Conservation (phyloP, 2,113 vertebrate genomes). For the Brachyhypopomus gauderio region DNA sequence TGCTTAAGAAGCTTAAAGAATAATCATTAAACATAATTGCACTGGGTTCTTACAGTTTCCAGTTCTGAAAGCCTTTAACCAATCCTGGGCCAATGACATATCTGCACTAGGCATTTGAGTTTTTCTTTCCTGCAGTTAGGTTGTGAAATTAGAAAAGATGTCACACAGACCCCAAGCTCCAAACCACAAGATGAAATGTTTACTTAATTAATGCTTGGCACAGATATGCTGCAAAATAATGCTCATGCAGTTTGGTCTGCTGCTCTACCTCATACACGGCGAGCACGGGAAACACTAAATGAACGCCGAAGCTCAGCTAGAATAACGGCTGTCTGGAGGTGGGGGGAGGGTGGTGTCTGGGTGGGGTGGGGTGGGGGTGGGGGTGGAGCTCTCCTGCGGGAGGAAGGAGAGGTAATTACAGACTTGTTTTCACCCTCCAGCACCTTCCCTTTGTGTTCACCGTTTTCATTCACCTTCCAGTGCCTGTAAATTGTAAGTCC, state of each 20-base stretch:
- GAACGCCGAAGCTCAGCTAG: constrained; percentile 42
- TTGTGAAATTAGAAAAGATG: neutral
- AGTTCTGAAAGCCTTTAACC: too few relatives aligned
- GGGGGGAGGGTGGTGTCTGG: too few relatives aligned
- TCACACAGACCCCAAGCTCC: neutral
- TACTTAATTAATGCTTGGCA: neutral
- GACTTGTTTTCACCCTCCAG: constrained; percentile 49
- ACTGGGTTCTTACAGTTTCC: too few relatives aligned
- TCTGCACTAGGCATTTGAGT: too few relatives aligned
- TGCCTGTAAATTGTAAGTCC: constrained; percentile 46
- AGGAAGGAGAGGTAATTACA: constrained; percentile 56
- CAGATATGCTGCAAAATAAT: constrained; percentile 14
- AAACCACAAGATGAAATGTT: neutral
- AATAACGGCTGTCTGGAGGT: constrained; percentile 53
- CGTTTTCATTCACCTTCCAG: constrained; percentile 51
- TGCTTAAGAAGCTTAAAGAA: too few relatives aligned
- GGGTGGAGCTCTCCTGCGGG: constrained; percentile 3
- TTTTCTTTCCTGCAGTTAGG: neutral
- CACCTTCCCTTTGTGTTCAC: constrained; percentile 41
- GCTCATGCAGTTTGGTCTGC: neutral
- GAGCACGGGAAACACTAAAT: constrained; percentile 32
- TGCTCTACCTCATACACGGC: constrained; percentile 39
- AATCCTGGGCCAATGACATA: too few relatives aligned
- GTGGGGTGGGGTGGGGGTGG: too few relatives aligned
- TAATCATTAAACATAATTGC: too few relatives aligned